phyloP scores from a whole-genome alignment of 2,888 invertebrate species.

The Euplagia quadripunctaria region DNA sequence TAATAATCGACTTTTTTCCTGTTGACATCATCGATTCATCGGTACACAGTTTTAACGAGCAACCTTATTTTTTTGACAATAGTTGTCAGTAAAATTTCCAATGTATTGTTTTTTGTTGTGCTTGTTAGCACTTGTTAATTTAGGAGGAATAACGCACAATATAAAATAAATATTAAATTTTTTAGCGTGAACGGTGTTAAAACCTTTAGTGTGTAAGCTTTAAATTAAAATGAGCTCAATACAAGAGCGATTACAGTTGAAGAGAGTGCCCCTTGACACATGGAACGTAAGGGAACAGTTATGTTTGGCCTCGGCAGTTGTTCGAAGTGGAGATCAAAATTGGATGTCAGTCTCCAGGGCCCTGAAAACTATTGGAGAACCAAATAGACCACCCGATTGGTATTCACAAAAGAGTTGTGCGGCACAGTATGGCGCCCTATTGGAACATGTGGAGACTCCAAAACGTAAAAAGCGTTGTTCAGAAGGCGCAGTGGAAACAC shows the following conservation, averaged over 20 bases:
- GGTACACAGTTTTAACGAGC: background rate
- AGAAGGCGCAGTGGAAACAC: conserved; percentile 88
- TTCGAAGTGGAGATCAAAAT: conserved; percentile 95
- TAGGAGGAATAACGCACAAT: background rate
- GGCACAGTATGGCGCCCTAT: conserved; percentile 93
- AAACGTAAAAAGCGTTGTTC: conserved; percentile 93
- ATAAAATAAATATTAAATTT: background rate
- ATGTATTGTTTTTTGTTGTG: background rate
- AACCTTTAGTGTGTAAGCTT: background rate
- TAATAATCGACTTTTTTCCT: no score
- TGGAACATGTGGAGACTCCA: conserved; percentile 94
- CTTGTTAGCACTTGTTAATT: background rate
- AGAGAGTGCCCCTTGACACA: conserved; percentile 91
- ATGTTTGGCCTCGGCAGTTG: conserved; percentile 94
- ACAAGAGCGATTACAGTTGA: conserved; percentile 85
- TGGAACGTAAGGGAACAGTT: conserved; percentile 96
- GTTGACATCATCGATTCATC: background rate
- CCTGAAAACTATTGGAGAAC: conserved; percentile 92
- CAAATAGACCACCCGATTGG: conserved; percentile 93
- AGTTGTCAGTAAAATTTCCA: background rate
- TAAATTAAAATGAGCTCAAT: conserved; percentile 75
- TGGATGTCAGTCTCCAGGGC: conserved; percentile 96
- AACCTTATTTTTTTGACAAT: background rate
- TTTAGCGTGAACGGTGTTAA: background rate
- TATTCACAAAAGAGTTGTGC: conserved; percentile 95